Evolutionary conservation across 1,140 invertebrate species (phyloP).

Genomic region (Lordiphosa mommai): DNA sequence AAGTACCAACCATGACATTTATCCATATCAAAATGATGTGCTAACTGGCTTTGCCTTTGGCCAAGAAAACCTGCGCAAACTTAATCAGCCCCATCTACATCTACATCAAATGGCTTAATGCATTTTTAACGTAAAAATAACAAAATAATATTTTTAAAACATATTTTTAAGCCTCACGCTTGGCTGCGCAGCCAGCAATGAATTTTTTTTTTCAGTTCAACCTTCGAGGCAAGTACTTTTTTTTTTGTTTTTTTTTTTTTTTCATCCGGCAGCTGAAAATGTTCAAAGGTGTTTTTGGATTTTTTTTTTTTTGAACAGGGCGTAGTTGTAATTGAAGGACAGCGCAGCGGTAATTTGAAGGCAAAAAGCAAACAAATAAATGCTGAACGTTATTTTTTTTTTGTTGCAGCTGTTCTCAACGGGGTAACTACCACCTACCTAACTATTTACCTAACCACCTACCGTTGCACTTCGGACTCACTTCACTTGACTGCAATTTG

Average conservation of each 20-base stretch:
- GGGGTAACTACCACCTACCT: conserved; percentile 11
- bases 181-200: conserved; percentile 43
- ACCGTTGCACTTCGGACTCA: conserved; percentile 36
- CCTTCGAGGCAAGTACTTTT: conserved; percentile 54
- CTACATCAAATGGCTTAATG: conserved; percentile 4
- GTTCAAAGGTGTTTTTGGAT: conserved; percentile 33
- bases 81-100: conserved; percentile 27
- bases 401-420: conserved; percentile 23
- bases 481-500: conserved; percentile 53
- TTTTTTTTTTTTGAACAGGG: conserved; percentile 30
- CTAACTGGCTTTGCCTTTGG: conserved; percentile 23
- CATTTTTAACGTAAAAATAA: conserved; percentile 19
- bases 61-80: conserved; percentile 8
- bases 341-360: conserved; percentile 50
- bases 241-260: conserved; percentile 3
- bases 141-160: conserved; percentile 59
- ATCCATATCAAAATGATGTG: conserved; percentile 34
- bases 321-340: conserved; percentile 62
- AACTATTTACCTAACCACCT: conserved; percentile 6
- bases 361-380: conserved; percentile 42
- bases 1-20: conserved; percentile 15
- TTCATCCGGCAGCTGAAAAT: conserved; percentile 14
- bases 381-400: conserved; percentile 26
- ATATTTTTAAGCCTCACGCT: conserved; percentile 50
- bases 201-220: conserved; percentile 45